phyloP scores from a whole-genome alignment of 92 coral and sea anemone genomes.

The Plumapathes pennacea region DNA sequence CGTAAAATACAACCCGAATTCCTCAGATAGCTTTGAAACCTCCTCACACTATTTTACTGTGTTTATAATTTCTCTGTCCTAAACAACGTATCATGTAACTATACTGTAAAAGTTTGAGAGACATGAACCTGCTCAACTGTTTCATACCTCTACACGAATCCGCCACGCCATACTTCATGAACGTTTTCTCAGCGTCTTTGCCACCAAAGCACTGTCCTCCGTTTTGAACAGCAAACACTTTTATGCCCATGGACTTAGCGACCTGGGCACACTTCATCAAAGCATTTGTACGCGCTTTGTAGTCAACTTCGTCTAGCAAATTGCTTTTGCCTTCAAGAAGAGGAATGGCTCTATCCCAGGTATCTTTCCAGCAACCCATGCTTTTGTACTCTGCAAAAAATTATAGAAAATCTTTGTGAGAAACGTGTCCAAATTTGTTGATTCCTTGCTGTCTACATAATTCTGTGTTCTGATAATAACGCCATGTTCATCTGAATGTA shows the following conservation, averaged over 20 bases:
- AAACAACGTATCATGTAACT: background rate
- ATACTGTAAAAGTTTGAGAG: background rate
- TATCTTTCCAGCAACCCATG: slow-evolving; percentile 95
- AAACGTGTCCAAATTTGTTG: too few relatives aligned
- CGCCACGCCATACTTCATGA: slow-evolving; percentile 75
- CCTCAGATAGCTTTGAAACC: background rate
- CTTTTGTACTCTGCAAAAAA: slow-evolving; percentile 75
- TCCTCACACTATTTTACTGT: too few relatives aligned
- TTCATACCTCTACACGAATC: slow-evolving; percentile 73
- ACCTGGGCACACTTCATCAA: slow-evolving; percentile 95
- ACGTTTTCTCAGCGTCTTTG: slow-evolving; percentile 72
- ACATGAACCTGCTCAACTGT: too few relatives aligned
- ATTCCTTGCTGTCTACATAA: background rate
- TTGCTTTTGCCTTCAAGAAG: slow-evolving; percentile 84
- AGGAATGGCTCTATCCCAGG: slow-evolving; percentile 85
- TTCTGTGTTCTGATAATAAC: background rate
- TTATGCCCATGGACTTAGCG: slow-evolving; percentile 65
- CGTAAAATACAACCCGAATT: too few relatives aligned
- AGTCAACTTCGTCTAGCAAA: slow-evolving; percentile 76
- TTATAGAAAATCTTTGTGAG: background rate
- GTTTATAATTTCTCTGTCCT: background rate
- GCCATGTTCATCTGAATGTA: background rate
- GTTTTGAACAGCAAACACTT: slow-evolving; percentile 85
- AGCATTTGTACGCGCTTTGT: slow-evolving; percentile 91
- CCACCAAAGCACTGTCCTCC: slow-evolving; percentile 99